phyloP scores from a whole-genome alignment of 1,140 invertebrate genomes.

The Orius laevigatus region DNA sequence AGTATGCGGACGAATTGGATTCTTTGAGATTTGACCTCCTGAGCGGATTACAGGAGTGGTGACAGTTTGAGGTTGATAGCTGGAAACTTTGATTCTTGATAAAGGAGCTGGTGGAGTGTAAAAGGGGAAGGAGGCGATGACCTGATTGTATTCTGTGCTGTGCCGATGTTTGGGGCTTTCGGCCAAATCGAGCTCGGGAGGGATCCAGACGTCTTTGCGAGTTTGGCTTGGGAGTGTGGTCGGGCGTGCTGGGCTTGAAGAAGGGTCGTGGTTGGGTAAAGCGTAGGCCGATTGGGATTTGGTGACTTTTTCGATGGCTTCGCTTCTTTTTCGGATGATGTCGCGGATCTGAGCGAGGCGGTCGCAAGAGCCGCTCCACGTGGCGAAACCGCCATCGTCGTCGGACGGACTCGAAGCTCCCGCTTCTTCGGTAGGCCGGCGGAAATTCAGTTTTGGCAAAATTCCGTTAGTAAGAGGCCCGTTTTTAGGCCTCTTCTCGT shows the following conservation, averaged over 20 bases:
- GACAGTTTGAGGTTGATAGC: constrained; percentile 17
- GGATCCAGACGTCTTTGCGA: constrained; percentile 12
- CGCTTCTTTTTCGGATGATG: constrained; percentile 14
- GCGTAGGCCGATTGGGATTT: constrained; percentile 15
- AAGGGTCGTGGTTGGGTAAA: constrained; percentile 18
- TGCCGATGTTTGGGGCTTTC: constrained; percentile 12
- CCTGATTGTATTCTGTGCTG: constrained; percentile 13
- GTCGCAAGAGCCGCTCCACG: constrained; percentile 16
- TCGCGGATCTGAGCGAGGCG: constrained; percentile 26
- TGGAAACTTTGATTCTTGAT: constrained; percentile 15
- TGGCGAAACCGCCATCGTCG: constrained; percentile 19
- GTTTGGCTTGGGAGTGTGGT: constrained; percentile 27
- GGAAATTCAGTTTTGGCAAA: constrained; percentile 14
- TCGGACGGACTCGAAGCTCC: constrained; percentile 15
- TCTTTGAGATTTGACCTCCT: constrained; percentile 9
- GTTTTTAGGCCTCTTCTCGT: neutral
- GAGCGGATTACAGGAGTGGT: constrained; percentile 16
- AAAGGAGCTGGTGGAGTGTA: constrained; percentile 33
- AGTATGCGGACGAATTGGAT: constrained; percentile 11
- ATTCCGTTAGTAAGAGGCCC: neutral
- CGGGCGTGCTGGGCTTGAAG: constrained; percentile 18
- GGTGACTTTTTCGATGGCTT: constrained; percentile 13
- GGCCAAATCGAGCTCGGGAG: constrained; percentile 4
- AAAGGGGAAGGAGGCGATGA: constrained; percentile 30
- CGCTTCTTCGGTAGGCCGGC: constrained; percentile 15